Base-by-base conservation (phyloP, 2,113 vertebrate species). In the Camelus dromedarius region DNA sequence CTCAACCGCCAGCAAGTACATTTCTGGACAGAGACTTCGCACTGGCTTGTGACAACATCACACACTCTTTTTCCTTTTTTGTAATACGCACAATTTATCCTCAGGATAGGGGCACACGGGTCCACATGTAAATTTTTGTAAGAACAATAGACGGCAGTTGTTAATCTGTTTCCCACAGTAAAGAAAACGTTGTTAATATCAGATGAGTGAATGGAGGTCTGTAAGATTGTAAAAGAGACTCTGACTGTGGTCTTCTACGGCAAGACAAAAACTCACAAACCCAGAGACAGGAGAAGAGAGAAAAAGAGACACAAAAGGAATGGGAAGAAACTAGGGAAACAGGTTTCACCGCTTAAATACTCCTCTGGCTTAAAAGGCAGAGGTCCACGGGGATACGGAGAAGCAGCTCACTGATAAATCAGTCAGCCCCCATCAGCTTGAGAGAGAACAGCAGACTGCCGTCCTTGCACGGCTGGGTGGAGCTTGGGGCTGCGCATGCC, bases 391-490 rank as follows among this genome's bases (percentile, higher is more conserved):
- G 35, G 46, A 88, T 22, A 10, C 1, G 48, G 52, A 88, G n/a
- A 15, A 46, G 54, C 3, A 52, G 32, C 46, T 6, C 3, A 19
- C 32, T 10, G 50, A 54, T 13, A 26, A 87, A 32, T 73, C 35
- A 15, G 4, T 38, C 38, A 58, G 26, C 22, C 48, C 22, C 38
- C 30, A 52, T 18, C 15, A 46, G 52, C 46, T 28, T 56, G 38
- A 38, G 91, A 69, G 32, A 67, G n/a, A 42, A 50, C 20, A 62
- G 42, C 2, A 28, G 6, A 15, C 12, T 32, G 19, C 0, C 26
- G 8, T 3, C 0, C 0, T 1, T 42, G 30, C 56, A 6, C 54
- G 7, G 0, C 19, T 0, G 5, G 42, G 48, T 70, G 14, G 20
- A 56, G 32, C 28, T 8, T 35, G 8, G 30, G 22, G 20, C 48